phyloP scores from a whole-genome alignment of 2,797 vertebrate species.

The Australoheros facetus region DNA sequence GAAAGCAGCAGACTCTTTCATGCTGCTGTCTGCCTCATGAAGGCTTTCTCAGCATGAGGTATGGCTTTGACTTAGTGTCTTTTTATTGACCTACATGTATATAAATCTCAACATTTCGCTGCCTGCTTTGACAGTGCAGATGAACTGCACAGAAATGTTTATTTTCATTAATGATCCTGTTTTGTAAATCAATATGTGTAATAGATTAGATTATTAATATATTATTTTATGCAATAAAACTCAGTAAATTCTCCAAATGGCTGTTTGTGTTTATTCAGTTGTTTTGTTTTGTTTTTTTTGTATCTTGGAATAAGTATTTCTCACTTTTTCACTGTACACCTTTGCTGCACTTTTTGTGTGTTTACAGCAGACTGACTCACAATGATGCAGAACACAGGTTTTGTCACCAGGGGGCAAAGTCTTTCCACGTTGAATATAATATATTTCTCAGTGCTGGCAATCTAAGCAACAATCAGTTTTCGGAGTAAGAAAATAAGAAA shows the following conservation, averaged over 20 bases:
- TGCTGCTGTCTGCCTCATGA: conserved; percentile 18
- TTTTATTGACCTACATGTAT: conserved; percentile 26
- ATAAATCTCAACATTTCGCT: conserved; percentile 41
- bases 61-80: conserved; percentile 21
- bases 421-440: neutral
- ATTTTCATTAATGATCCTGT: conserved; percentile 79
- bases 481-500: neutral
- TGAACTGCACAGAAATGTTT: conserved; percentile 75
- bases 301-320: neutral
- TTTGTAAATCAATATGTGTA: conserved; percentile 75
- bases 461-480: neutral
- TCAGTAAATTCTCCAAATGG: conserved; percentile 29
- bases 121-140: conserved; percentile 57
- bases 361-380: neutral
- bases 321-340: neutral
- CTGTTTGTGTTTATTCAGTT: conserved; percentile 10
- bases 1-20: conserved; percentile 1
- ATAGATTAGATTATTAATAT: conserved; percentile 56
- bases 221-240: conserved; percentile 75
- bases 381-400: neutral
- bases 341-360: neutral
- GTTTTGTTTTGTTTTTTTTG: too few relatives aligned
- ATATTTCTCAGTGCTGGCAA: neutral
- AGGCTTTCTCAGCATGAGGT: conserved; percentile 33
- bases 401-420: conserved; percentile 50